These are phyloP conservation scores for Ophiodon elongatus DNA, from an alignment of 2,113 vertebrate species.

Conservation along the genomic window DNA sequence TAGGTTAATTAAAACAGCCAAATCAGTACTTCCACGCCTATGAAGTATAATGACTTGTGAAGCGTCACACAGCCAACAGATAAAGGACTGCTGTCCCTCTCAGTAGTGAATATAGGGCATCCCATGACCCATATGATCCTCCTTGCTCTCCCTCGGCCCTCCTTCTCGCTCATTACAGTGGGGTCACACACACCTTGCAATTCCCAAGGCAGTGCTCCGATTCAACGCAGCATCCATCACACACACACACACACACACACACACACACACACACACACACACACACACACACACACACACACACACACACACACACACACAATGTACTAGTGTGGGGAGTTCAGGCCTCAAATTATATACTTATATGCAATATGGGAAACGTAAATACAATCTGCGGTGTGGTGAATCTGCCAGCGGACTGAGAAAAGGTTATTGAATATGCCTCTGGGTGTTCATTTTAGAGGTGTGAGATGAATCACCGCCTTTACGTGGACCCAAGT, in stretches of 20 bases:
- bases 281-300: conserved; percentile 51
- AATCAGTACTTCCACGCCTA: neutral
- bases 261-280: conserved; percentile 43
- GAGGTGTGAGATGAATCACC: conserved; percentile 25
- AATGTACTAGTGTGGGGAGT: conserved; percentile 8
- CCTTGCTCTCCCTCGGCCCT: conserved; percentile 43
- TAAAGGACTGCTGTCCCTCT: conserved; percentile 29
- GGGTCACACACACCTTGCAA: conserved; percentile 61
- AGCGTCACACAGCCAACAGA: conserved; percentile 20
- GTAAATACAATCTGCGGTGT: conserved; percentile 21
- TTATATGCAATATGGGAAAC: conserved; percentile 25
- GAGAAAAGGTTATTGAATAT: conserved; percentile 28
- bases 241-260: conserved; percentile 34
- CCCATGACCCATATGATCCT: conserved; percentile 25
- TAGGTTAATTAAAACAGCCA: neutral
- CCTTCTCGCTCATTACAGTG: conserved; percentile 64
- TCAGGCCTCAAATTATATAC: conserved; percentile 10
- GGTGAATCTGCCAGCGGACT: conserved; percentile 19
- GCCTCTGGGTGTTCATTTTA: conserved; percentile 29
- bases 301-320: conserved; percentile 54
- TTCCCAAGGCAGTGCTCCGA: conserved; percentile 58
- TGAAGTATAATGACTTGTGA: conserved; percentile 5
- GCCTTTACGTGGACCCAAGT: conserved; percentile 9
- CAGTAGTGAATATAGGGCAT: conserved; percentile 18
- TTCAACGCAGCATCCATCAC: conserved; percentile 59